Conservation (phyloP, 2,888 invertebrate species). For the Dilophus febrilis region DNA sequence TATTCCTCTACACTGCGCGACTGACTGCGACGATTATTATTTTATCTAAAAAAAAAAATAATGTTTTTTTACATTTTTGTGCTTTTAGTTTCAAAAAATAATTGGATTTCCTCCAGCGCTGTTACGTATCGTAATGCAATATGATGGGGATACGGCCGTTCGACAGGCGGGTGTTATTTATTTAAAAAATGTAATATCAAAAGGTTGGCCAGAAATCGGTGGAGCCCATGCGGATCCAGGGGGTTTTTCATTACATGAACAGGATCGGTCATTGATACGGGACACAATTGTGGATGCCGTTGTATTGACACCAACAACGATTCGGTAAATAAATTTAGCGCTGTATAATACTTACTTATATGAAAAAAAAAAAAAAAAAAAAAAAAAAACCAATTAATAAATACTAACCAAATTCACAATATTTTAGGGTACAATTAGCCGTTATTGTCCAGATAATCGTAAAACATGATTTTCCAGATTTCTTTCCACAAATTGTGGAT, state of each 20-base stretch:
- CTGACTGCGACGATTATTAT: too few species aligned
- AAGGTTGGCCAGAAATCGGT: slow-evolving; percentile 78
- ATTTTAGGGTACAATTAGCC: slow-evolving; percentile 64
- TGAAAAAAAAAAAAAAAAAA: too few species aligned
- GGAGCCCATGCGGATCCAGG: slow-evolving; percentile 51
- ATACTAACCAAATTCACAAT: too few species aligned
- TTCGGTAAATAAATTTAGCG: too few species aligned
- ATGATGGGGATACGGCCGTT: slow-evolving; percentile 77
- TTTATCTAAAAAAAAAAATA: neutral
- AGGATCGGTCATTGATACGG: slow-evolving; percentile 84
- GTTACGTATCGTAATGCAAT: slow-evolving; percentile 84
- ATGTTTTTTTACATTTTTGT: slow-evolving; percentile 3
- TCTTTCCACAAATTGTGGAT: slow-evolving; percentile 91
- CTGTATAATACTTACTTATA: slow-evolving; percentile 3
- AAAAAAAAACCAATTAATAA: too few species aligned
- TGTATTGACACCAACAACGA: slow-evolving; percentile 78
- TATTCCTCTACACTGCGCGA: too few species aligned
- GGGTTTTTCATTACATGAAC: slow-evolving; percentile 84
- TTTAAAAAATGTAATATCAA: slow-evolving; percentile 81
- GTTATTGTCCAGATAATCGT: slow-evolving; percentile 87
- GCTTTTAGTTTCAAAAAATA: slow-evolving; percentile 69
- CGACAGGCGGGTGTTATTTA: slow-evolving; percentile 94
- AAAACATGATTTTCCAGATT: slow-evolving; percentile 86
- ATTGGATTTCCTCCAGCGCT: slow-evolving; percentile 91
- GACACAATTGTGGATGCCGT: slow-evolving; percentile 92